These are phyloP conservation scores for Montipora cactus DNA, from an alignment of 64 coral and sea anemone genomes.

Conservation along the genomic window DNA sequence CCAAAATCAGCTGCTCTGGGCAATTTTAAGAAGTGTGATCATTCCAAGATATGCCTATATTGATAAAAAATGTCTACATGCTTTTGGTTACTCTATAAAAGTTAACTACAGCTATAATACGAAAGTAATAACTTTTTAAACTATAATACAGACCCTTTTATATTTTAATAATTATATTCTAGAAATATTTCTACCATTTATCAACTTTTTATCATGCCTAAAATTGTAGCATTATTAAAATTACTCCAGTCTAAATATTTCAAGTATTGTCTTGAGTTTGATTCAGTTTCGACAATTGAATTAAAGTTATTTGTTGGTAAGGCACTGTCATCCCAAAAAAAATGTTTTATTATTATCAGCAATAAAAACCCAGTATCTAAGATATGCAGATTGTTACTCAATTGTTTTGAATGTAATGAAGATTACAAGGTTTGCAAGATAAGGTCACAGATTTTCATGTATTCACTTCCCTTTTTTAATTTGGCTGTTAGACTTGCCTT, in stretches of 20 bases:
- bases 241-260: neutral
- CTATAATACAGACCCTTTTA: slow-evolving; percentile 40
- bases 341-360: neutral
- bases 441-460: neutral
- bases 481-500: too few relatives aligned
- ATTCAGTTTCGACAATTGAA: slow-evolving; percentile 28
- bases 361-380: neutral
- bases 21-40: slow-evolving; percentile 11
- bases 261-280: neutral
- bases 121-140: slow-evolving; percentile 1
- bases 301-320: neutral
- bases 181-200: neutral
- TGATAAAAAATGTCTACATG: slow-evolving; percentile 6
- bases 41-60: neutral
- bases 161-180: neutral
- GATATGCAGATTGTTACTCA: neutral
- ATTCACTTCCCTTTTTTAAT: too few relatives aligned
- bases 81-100: neutral
- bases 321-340: neutral
- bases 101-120: neutral
- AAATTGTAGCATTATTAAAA: slow-evolving; percentile 14
- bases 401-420: neutral
- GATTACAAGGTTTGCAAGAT: neutral
- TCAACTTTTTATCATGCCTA: neutral
- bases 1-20: slow-evolving; percentile 13